phyloP scores from a whole-genome alignment of 2,797 vertebrate species.

The Leucoraja ocellata region DNA sequence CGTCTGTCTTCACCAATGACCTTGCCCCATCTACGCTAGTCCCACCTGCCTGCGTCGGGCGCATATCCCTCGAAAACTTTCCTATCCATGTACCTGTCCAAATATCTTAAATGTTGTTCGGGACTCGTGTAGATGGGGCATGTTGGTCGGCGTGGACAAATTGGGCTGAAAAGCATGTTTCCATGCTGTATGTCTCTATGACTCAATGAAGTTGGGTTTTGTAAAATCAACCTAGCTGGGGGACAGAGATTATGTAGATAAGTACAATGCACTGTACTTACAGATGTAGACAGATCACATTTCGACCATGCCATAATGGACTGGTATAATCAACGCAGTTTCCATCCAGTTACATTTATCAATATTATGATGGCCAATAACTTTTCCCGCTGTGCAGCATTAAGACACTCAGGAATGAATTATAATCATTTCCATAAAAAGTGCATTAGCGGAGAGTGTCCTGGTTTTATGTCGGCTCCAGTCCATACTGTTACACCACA shows the following conservation, averaged over 20 bases:
- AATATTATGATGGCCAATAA: slow-evolving; percentile 26
- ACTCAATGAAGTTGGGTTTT: neutral
- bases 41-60: too few species aligned
- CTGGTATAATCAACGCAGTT: neutral
- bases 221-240: neutral
- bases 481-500: slow-evolving; percentile 5
- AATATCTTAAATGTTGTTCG: too few species aligned
- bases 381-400: neutral
- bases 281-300: neutral
- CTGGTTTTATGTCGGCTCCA: neutral
- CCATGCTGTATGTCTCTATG: too few species aligned
- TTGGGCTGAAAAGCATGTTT: too few species aligned
- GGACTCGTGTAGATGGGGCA: too few species aligned
- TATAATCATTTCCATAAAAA: slow-evolving; percentile 34
- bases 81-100: too few species aligned
- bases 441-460: slow-evolving; percentile 32
- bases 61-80: too few species aligned
- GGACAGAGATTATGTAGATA: neutral
- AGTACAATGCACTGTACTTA: neutral
- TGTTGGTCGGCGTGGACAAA: too few species aligned
- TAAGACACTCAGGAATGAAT: slow-evolving; percentile 25
- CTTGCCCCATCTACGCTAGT: too few species aligned
- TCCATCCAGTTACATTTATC: slow-evolving; percentile 11
- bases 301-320: slow-evolving; percentile 2
- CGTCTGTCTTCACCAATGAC: too few species aligned